Evolutionary conservation across 2,113 vertebrate species (phyloP).

Genomic region (Macheiramphus alcinus): DNA sequence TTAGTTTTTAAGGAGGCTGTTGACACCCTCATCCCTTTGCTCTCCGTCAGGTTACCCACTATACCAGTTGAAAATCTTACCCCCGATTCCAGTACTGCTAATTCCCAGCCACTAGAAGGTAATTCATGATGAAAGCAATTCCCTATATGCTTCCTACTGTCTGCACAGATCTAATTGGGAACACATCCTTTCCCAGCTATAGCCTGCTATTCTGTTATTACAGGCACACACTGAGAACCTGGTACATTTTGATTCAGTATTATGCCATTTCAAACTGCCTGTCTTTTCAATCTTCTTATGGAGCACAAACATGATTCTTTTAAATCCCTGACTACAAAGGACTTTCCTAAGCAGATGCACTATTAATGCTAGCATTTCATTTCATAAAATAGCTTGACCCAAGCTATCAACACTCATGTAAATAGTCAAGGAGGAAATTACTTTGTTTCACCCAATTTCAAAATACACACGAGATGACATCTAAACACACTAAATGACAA

Average conservation of each 20-base stretch:
- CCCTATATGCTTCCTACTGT: background rate
- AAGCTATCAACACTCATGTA: background rate
- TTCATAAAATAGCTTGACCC: background rate
- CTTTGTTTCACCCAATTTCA: background rate
- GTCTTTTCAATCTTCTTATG: background rate
- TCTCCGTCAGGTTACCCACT: background rate
- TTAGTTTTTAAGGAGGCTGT: background rate
- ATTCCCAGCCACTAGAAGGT: background rate
- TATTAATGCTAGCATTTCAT: background rate
- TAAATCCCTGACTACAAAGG: background rate
- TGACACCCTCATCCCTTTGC: background rate
- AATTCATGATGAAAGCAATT: background rate
- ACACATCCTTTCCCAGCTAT: background rate
- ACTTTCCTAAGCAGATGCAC: background rate
- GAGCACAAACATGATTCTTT: background rate
- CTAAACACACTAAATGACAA: background rate
- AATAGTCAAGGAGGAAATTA: background rate
- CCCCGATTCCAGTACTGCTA: background rate
- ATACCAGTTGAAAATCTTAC: background rate
- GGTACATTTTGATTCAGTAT: background rate
- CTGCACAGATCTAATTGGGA: background rate
- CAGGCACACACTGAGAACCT: background rate
- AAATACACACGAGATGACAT: background rate
- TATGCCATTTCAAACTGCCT: background rate
- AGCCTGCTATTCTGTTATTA: background rate